Evolutionary conservation across 1,140 invertebrate genomes (phyloP), one percentile per base, ranked within the genome.

Genomic region (Leptinotarsa texana): DNA sequence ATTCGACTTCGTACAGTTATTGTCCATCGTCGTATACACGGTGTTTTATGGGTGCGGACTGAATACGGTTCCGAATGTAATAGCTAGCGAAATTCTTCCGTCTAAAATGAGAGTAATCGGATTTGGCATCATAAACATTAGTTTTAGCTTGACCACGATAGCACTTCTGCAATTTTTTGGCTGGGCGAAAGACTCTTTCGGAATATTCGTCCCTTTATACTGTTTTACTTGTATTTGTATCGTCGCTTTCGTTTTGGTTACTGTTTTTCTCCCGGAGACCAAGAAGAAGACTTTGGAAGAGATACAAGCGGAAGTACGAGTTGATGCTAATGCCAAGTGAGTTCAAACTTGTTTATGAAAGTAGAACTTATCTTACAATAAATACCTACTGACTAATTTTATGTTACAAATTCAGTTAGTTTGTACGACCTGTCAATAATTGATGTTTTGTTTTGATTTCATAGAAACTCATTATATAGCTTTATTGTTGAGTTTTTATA

Each of bases 11-110:
- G 15, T 68, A 13, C 66, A 68, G 66, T 3, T 68, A 11, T 13
- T 47, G 18, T 13, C 33, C 2, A 47, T 68, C 11, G 15, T 68
- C 4, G 17, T 68, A 3, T 68, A 47, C 33, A 48, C 42, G 13
- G 5, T n/a, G 17, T 27, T 15, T 2, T 94, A 92, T 82, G 89
- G 88, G 48, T 85, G 93, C 27, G 93, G 93, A 2, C 85, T 93
- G 73, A 89, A 90, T 17, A 91, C 92, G 1, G 90, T 93, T 24
- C 92, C 93, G 1, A 90, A 90, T 80, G 88, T 91, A n/a, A 87
- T 93, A 61, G 89, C 93, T 77, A 89, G 92, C 61, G 93, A 95
- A 85, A 86, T 93, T 77, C 93, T 94, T 82, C 90, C 93, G 1
- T 89, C 90, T 0, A 89, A 90, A 78, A 88, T 92, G 13, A 91